phyloP scores from a whole-genome alignment of 1,140 invertebrate genomes.

The Mycetomoellerius zeteki region DNA sequence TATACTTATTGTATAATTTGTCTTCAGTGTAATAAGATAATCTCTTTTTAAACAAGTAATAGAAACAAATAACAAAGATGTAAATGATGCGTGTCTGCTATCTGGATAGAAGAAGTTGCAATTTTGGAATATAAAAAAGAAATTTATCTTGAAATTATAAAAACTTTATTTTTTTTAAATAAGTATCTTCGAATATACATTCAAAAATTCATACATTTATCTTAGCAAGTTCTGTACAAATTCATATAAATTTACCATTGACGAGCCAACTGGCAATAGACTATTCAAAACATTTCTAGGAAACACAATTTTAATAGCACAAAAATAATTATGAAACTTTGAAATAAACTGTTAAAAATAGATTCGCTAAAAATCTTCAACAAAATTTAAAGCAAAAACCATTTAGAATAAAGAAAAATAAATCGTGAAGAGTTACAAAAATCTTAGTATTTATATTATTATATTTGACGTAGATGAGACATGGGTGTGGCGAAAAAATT shows the following conservation, averaged over 20 bases:
- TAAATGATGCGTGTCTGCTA: no score
- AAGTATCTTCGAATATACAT: background rate
- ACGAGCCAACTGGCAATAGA: slow-evolving; percentile 11
- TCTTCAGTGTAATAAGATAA: no score
- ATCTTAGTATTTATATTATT: background rate
- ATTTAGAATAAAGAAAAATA: background rate
- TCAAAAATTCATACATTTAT: no score
- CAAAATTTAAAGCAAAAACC: background rate
- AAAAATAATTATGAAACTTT: slow-evolving; percentile 44
- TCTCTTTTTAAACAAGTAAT: no score
- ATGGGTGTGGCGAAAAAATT: background rate
- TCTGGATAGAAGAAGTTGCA: background rate
- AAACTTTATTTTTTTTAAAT: background rate
- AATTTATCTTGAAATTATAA: background rate
- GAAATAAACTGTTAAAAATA: slow-evolving; percentile 20
- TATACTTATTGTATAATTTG: no score
- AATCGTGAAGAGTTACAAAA: background rate
- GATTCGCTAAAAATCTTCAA: background rate
- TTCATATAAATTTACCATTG: slow-evolving; percentile 8
- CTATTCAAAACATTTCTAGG: slow-evolving; percentile 23
- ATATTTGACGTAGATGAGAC: background rate
- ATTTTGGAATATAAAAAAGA: background rate
- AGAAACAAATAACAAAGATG: no score
- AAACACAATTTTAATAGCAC: background rate
- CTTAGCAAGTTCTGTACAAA: background rate